Conservation (phyloP, 2,797 vertebrate species). For the Vespertilio murinus region DNA sequence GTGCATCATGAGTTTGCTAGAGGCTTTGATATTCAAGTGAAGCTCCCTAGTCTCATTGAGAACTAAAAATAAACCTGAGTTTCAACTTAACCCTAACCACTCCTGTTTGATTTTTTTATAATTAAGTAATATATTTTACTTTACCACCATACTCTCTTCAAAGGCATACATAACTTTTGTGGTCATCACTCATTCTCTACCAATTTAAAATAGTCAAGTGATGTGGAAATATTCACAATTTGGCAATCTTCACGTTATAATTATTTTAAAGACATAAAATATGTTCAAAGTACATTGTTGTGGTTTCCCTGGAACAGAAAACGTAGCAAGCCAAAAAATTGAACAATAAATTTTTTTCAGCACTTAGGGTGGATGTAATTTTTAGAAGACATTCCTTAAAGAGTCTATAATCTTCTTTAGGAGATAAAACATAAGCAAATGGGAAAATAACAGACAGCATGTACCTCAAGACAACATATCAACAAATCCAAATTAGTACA, state of each 20-base stretch:
- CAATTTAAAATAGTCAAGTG: neutral
- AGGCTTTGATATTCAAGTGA: neutral
- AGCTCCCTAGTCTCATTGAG: slow-evolving; percentile 13
- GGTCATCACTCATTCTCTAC: neutral
- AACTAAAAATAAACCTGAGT: neutral
- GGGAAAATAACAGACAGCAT: neutral
- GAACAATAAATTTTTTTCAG: neutral
- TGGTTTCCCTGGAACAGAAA: neutral
- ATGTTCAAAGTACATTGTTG: neutral
- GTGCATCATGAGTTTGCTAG: neutral
- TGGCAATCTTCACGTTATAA: neutral
- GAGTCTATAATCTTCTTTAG: neutral
- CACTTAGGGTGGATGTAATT: neutral
- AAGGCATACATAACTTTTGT: neutral
- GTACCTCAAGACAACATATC: neutral
- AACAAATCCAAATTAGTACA: slow-evolving; percentile 39
- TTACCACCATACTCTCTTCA: neutral
- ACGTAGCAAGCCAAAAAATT: neutral
- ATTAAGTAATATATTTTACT: slow-evolving; percentile 21
- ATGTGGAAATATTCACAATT: neutral
- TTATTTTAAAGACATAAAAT: slow-evolving; percentile 15
- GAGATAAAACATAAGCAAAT: neutral
- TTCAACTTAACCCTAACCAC: neutral
- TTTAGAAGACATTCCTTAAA: slow-evolving; percentile 43
- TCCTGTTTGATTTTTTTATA: neutral